Evolutionary conservation across 2,888 invertebrate genomes (phyloP), one percentile per base, ranked within the genome.

Genomic region (Chymomyza fuscimana): DNA sequence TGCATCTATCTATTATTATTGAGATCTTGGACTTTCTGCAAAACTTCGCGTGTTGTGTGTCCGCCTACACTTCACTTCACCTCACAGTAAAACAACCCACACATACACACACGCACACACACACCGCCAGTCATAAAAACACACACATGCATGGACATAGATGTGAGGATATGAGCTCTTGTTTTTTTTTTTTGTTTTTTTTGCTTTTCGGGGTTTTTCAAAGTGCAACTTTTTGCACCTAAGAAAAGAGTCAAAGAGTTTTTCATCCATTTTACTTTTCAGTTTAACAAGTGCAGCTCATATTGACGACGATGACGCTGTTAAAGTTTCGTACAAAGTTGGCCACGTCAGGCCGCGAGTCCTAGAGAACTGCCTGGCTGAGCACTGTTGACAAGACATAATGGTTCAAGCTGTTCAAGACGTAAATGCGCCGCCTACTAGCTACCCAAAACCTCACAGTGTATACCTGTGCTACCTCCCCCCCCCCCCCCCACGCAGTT

Each of bases 191-290:
- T 2, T 51, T 51, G 4, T n/a, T 51, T 46, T 15, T 10, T 9
- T n/a, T 5, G 65, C 62, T 69, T 54, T 76, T 74, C 74, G 77
- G 80, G 78, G 60, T 51, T 32, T 60, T 75, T 71, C 74, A 73
- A 87, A 78, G 86, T 87, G 86, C 81, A 86, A 85, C 86, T 82
- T 86, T 86, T 83, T 82, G 83, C 87, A 87, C 86, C 83, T 82
- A 79, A 86, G 87, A 85, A 85, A 80, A 78, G 70, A 65, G 64
- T 46, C 40, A 46, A 12, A 12, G 40, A 46, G 40, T 46, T 46
- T 12, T 46, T 12, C 40, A 0, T 46, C 0, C 12, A 46, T 46
- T 46, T 46, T 12, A 10, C 54, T 54, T 54, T 54, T 54, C 58
- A 70, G 80, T 78, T 78, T 80, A 78, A 80, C 77, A 78, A 78